Evolutionary conservation across 2,113 vertebrate genomes (phyloP), one percentile per base, ranked within the genome.

Genomic region (Pelecanoides urinatrix): DNA sequence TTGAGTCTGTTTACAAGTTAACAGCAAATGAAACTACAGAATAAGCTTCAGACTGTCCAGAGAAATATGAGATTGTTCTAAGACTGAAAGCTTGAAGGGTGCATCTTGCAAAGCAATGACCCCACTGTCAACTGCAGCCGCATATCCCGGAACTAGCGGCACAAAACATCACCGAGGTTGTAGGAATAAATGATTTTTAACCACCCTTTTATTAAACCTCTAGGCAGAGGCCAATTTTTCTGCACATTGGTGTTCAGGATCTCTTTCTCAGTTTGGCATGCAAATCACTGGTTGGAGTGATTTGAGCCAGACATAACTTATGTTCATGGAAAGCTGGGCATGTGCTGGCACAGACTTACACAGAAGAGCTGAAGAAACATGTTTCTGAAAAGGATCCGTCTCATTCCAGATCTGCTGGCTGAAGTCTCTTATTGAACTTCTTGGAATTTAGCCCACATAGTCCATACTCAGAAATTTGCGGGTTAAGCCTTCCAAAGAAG

Each of bases 81-180:
- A 29, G 34, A 30, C 25, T n/a, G 29, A 67, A 72, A 84, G 47
- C 23, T 47, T 25, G 21, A 88, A 58, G 23, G 21, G 32, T 19
- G 9, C 44, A 38, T 36, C 72, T 49, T 50, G 21, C 19, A 78
- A 67, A 78, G 34, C 83, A 56, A 19, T 7, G 38, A 78, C 7
- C 36, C 76, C 62, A 4, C 63, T 56, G 56, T 16, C 72, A 75
- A 10, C 23, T 53, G 62, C 62, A 71, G 66, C 42, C 6, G 2
- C 0, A 0, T 14, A 38, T 11, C 56, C 71, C 10, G 9, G 52
- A 62, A 44, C 15, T 7, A 10, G 6, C 1, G 0, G 11, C 67
- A 61, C 50, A 62, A n/a, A 17, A 61, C 71, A 8, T 12, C 71
- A 58, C 44, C 8, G 22, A 36, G 22, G 2, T 16, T 75, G n/a